A percentile compares a stretch with the other conserved stretches of the same genome.
These are phyloP conservation scores for Dromiciops gliroides DNA, from an alignment of 2,113 vertebrate genomes.

Conservation along the genomic window DNA sequence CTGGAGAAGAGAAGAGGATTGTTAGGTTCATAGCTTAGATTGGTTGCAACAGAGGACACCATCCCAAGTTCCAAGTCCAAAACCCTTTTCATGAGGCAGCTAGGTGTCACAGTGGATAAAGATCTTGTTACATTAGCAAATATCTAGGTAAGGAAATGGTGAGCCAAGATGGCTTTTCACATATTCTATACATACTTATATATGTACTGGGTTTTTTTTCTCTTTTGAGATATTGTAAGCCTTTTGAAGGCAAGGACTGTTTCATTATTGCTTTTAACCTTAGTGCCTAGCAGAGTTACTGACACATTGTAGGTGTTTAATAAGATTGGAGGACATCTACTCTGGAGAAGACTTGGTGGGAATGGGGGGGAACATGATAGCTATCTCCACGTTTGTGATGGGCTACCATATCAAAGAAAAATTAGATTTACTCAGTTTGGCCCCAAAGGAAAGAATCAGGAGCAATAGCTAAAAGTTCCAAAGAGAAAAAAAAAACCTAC, in stretches of 20 bases:
- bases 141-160: not conserved
- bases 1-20: not conserved
- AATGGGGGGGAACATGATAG: not conserved
- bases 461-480: not conserved
- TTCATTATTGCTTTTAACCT: not conserved
- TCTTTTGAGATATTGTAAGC: not conserved
- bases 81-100: not conserved
- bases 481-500: not conserved
- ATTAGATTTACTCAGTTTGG: not conserved
- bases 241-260: not conserved
- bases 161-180: not conserved
- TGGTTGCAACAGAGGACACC: not conserved
- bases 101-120: no score
- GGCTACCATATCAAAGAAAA: not conserved
- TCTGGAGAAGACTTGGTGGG: not conserved
- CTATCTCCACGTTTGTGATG: not conserved
- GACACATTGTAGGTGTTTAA: not conserved
- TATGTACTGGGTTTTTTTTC: not conserved
- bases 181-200: not conserved
- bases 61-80: not conserved
- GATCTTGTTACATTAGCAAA: not conserved
- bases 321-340: not conserved
- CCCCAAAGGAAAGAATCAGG: not conserved
- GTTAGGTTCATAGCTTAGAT: not conserved
- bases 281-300: not conserved